Base-by-base conservation (phyloP, 2,888 invertebrate species). In the Phrixothrix hirtus region DNA sequence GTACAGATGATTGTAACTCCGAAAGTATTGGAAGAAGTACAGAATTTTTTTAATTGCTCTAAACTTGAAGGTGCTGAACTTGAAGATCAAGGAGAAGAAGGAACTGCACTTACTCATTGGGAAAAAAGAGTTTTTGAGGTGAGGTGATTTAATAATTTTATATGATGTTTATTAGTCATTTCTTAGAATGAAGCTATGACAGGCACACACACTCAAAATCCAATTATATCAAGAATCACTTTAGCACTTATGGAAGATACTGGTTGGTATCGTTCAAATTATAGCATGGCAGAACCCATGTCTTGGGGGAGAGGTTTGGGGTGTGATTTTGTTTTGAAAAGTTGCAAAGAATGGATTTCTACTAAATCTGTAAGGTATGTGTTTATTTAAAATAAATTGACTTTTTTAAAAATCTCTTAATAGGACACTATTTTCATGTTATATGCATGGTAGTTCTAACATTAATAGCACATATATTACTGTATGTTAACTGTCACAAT, bases 61-160 rank as follows among this genome's bases (percentile, higher is more conserved):
- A 77, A 81, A 27, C 75, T 99, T 21, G 97, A 97, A 77, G 98
- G 98, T 0, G 98, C 97, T 0, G 98, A 99, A 73, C 74, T 99
- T 31, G 98, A 99, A 77, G 95, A 99, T 77, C 98, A 99, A 77
- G 98, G 98, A 0, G 95, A 94, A 10, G 95, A 97, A 62, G 99
- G 99, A 0, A 99, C 99, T 0, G 74, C 92, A 0, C 78, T 97
- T 32, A 98, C 98, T 0, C 99, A 99, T 72, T 99, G 98, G 98
- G 99, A 99, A 77, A 99, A 99, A 72, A 78, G 99, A 44, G 87
- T 98, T 1, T 95, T 98, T 73, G 99, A 99, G 84, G 95, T 95
- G 68, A 73, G 70, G 54, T 11, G 32, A n/a, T 17, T 11, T 36
- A 32, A 30, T 31, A 31, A 35, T 31, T 35, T 12, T 13, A 6